Conservation (phyloP, 2,888 invertebrate genomes). For the Venusia cambrica region DNA sequence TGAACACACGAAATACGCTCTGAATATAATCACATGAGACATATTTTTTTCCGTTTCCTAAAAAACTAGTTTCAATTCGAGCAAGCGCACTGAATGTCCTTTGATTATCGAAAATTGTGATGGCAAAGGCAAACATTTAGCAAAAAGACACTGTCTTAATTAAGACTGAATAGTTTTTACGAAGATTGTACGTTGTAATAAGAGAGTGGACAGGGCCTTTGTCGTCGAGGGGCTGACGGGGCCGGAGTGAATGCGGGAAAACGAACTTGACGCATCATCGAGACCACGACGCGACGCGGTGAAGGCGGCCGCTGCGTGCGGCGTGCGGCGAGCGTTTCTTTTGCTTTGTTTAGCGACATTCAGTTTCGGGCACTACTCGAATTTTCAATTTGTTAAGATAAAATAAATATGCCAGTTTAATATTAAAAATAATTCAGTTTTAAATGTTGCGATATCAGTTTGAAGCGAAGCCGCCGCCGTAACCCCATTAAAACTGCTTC, state of each 20-base stretch:
- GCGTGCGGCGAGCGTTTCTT: too few relatives aligned
- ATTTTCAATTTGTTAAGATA: too few relatives aligned
- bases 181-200: constrained; percentile 18
- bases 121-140: constrained; percentile 4
- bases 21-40: too few relatives aligned
- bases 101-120: constrained; percentile 11
- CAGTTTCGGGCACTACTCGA: too few relatives aligned
- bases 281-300: too few relatives aligned
- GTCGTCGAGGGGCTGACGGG: constrained; percentile 10
- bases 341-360: too few relatives aligned
- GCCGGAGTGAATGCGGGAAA: constrained; percentile 1
- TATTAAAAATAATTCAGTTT: too few relatives aligned
- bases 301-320: too few relatives aligned
- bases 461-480: constrained; percentile 34
- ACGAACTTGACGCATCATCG: constrained; percentile 3
- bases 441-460: constrained; percentile 18
- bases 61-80: not conserved
- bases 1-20: too few relatives aligned
- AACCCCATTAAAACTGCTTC: constrained; percentile 77
- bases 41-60: too few relatives aligned
- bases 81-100: constrained; percentile 6
- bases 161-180: constrained; percentile 24
- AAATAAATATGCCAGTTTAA: too few relatives aligned
- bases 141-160: constrained; percentile 19
- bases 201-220: constrained; percentile 21